Base-by-base conservation (phyloP, 1,140 invertebrate genomes). In the Thalassaphorura encarpata region DNA sequence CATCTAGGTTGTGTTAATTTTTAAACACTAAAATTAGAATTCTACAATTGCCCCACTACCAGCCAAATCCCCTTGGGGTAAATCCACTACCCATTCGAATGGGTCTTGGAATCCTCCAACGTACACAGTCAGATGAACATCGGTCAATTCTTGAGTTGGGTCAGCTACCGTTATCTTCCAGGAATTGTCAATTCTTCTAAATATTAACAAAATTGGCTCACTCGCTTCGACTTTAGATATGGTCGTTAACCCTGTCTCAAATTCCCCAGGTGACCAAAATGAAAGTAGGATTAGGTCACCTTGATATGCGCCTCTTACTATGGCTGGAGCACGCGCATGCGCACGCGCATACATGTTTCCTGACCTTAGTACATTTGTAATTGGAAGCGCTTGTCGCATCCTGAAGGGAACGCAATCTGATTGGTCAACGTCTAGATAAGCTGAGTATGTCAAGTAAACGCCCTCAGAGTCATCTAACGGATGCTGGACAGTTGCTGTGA, bases 201-300 rank as follows among this genome's bases (percentile, higher is more conserved):
- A 46, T 6, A 54, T 6, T 4, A 54, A 19, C 15, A 54, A 27
- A 0, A 45, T 2, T 2, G 52, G 52, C 1, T 27, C 19, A 36
- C 45, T 28, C 2, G 43, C 29, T 16, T 45, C 41, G 2, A 54
- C 42, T 2, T 15, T n/a, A 6, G 21, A 21, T 23, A 54, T 46
- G 27, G 29, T 31, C 13, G 28, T 27, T 5, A 54, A 28, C 5
- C 42, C 52, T 2, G 52, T 54, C 16, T 16, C 41, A 23, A 31
- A 54, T 6, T 45, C 27, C 2, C 52, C 52, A 6, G 24, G n/a
- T 2, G 41, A 28, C 16, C 33, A 31, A 46, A 54, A 54, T 46
- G 42, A 40, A 23, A 54, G 52, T 21, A 24, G 28, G 1, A 54
- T 15, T 33, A 15, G 16, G 11, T 43, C 23, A 16, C 28, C 40